Evolutionary conservation across 30 jellyfish, hydroid and myxozoan species (phyloP).

Genomic region (Aurelia coerulea): DNA sequence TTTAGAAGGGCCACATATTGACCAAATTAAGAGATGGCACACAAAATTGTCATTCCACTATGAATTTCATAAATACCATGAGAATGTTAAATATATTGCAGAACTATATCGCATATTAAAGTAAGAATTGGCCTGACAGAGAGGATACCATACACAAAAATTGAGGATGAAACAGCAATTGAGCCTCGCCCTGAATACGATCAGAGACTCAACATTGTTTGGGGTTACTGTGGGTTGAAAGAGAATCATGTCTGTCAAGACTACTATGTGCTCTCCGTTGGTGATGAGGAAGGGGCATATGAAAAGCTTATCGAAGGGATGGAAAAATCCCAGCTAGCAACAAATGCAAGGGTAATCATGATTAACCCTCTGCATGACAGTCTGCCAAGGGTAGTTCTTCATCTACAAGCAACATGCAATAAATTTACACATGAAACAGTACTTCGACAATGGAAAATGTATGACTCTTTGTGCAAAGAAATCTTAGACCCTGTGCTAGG

Average conservation of each 20-base stretch:
- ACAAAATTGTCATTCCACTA: conserved; percentile 4
- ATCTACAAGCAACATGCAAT: conserved; percentile 63
- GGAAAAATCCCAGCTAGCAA: conserved; percentile 27
- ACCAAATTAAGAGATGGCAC: conserved; percentile 50
- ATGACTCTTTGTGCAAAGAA: conserved; percentile 25
- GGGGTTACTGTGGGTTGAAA: conserved; percentile 60
- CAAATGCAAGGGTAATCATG: conserved; percentile 42
- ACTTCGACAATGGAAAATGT: conserved; percentile 37
- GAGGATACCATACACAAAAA: conserved; percentile 10
- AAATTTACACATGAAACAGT: conserved; percentile 20
- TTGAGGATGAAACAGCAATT: conserved; percentile 58
- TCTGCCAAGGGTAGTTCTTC: conserved; percentile 33
- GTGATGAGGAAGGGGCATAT: conserved; percentile 42
- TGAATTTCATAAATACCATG: conserved; percentile 4
- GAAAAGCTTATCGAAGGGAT: conserved; percentile 17
- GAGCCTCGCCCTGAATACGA: conserved; percentile 46
- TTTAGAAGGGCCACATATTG: conserved; percentile 41
- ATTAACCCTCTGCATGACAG: conserved; percentile 28
- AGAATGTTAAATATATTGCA: conserved; percentile 19
- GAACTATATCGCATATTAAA: conserved; percentile 19
- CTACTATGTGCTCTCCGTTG: conserved; percentile 25
- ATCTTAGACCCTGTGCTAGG: conserved; percentile 36
- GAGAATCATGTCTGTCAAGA: conserved; percentile 37
- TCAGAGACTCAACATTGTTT: conserved; percentile 30
- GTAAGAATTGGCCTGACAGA: conserved; percentile 11